Evolutionary conservation across 1,140 invertebrate genomes (phyloP), one percentile per base, ranked within the genome.

Genomic region (Heliothis virescens): DNA sequence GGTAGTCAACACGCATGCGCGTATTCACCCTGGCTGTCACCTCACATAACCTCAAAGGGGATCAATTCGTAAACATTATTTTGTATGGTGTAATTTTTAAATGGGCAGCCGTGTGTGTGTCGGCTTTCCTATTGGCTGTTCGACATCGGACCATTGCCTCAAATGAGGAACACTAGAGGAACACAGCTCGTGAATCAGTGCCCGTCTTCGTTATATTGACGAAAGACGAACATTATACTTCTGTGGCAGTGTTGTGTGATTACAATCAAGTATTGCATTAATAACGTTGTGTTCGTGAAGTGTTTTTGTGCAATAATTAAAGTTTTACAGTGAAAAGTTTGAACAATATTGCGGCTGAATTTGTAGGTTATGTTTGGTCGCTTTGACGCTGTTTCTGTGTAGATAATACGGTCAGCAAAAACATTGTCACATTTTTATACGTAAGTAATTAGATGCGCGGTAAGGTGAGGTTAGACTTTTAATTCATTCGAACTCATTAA

Each of bases 21-120:
- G 60, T 16, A 74, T 67, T 52, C 52, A 59, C 74, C 47, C 55
- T 82, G 76, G 79, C 81, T 82, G 76, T 82, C 81, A 82, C 71
- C 76, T 34, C 76, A 75, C 59, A 79, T 82, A 82, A 82, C 81
- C 81, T 82, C 65, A 79, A 82, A 79, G 41, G 15, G 16, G 57
- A 65, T 50, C 65, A 78, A 73, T 55, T 60, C 55, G 73, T 71
- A 72, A 67, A 78, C 65, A 76, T 63, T 77, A 47, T 77, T 72
- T 57, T 72, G 53, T 72, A 57, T 41, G 0, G 50, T 34, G 65
- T 75, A 57, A 75, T 80, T 75, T 75, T 77, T 81, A 52, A 74
- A 62, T 78, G 34, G 60, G 13, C 69, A 47, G 21, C 26, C 60
- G 63, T 63, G 52, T 78, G 80, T 79, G 69, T 74, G 53, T 48